These are phyloP conservation scores for Gadus macrocephalus DNA, from an alignment of 2,113 vertebrate species.

Conservation along the genomic window DNA sequence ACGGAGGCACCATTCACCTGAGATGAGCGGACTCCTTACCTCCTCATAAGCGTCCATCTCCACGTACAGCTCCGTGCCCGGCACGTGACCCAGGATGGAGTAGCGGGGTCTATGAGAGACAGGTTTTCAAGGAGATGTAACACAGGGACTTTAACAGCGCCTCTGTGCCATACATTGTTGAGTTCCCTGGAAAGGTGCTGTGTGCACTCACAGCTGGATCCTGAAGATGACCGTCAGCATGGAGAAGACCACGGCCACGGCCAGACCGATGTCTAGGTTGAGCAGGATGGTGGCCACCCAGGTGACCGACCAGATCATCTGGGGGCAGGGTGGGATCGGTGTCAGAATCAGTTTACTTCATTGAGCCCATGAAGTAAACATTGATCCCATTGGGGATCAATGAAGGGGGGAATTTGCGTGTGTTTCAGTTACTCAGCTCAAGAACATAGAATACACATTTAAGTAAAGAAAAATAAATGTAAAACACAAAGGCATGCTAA, in stretches of 20 bases:
- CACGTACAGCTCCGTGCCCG: constrained; percentile 81
- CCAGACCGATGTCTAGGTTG: constrained; percentile 88
- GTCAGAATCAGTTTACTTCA: neutral
- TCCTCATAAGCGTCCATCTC: constrained; percentile 75
- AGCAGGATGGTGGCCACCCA: constrained; percentile 79
- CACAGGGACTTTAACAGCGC: neutral
- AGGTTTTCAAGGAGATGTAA: neutral
- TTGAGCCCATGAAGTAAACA: too few relatives aligned
- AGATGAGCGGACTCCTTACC: constrained; percentile 62
- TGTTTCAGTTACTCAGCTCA: too few relatives aligned
- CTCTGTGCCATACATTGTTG: neutral
- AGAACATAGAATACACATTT: constrained; percentile 9
- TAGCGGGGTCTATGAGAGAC: constrained; percentile 78
- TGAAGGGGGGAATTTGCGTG: too few relatives aligned
- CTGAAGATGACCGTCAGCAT: constrained; percentile 88
- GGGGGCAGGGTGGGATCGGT: constrained; percentile 15
- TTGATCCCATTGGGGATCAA: too few relatives aligned
- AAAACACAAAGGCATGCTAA: too few relatives aligned
- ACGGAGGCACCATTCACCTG: neutral
- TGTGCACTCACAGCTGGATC: constrained; percentile 83
- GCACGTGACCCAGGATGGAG: constrained; percentile 82
- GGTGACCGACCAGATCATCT: constrained; percentile 89
- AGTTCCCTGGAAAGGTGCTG: neutral
- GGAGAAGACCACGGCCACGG: constrained; percentile 77
- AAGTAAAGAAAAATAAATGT: neutral